phyloP scores from a whole-genome alignment of 1,140 invertebrate species.

The Caenorhabditis inopinata region DNA sequence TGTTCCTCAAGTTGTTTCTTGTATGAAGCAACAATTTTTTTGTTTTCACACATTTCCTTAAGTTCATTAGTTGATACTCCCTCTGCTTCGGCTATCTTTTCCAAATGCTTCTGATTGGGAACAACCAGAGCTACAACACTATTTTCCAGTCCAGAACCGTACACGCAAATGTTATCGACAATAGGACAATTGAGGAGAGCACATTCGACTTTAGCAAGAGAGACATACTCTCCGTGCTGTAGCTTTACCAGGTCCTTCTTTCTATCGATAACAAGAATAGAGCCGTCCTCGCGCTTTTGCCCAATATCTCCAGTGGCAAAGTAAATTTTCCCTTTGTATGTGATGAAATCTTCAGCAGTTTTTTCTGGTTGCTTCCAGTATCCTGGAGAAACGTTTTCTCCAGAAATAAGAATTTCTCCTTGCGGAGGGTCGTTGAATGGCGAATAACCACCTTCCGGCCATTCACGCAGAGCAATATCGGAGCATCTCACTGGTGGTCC shows the following conservation, averaged over 20 bases:
- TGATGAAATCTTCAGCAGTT: conserved; percentile 85
- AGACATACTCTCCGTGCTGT: conserved; percentile 87
- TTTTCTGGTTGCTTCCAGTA: conserved; percentile 89
- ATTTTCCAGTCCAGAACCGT: conserved; percentile 80
- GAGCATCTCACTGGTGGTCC: conserved; percentile 45
- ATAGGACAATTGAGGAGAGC: conserved; percentile 87
- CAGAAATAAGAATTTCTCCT: conserved; percentile 87
- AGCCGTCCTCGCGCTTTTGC: conserved; percentile 85
- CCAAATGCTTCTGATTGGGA: conserved; percentile 73
- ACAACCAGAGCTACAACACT: conserved; percentile 87
- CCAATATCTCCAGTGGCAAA: conserved; percentile 95
- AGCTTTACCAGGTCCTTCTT: conserved; percentile 97
- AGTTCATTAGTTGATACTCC: conserved; percentile 5
- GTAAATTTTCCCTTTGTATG: conserved; percentile 71
- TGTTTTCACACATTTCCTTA: conserved; percentile 31
- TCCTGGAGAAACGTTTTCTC: conserved; percentile 83
- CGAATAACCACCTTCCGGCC: conserved; percentile 40
- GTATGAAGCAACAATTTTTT: conserved; percentile 27
- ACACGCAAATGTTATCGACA: conserved; percentile 93
- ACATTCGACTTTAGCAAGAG: conserved; percentile 76
- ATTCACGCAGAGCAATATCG: conserved; percentile 40
- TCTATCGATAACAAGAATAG: conserved; percentile 92
- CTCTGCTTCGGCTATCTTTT: conserved; percentile 64
- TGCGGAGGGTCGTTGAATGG: conserved; percentile 47
- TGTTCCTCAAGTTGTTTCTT: conserved; percentile 40